Evolutionary conservation across 1,140 invertebrate species (phyloP).

Genomic region (Drosophila miranda): DNA sequence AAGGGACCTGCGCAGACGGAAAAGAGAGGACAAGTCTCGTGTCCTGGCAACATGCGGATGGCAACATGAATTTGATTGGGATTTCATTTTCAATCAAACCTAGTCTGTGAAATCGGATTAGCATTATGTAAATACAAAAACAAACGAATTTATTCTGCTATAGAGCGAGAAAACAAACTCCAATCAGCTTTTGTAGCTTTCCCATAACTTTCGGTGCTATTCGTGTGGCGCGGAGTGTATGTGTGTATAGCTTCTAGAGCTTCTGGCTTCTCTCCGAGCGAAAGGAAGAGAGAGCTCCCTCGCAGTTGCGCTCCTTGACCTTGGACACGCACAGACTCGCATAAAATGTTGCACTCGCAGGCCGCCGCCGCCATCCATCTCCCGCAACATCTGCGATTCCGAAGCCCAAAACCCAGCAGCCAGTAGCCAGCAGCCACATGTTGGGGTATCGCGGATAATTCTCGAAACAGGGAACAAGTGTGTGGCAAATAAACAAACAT

Average conservation of each 20-base stretch:
- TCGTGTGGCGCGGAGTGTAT: neutral
- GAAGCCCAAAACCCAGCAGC: conserved; percentile 6
- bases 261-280: conserved; percentile 3
- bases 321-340: conserved; percentile 48
- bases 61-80: conserved; percentile 15
- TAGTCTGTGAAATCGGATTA: neutral
- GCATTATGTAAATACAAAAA: no score
- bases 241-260: no score
- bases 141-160: no score
- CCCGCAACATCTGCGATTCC: conserved; percentile 31
- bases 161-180: no score
- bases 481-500: neutral
- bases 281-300: conserved; percentile 15
- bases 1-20: conserved; percentile 49
- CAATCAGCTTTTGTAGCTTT: no score
- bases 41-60: no score
- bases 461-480: conserved; percentile 2
- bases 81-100: no score
- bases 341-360: conserved; percentile 18
- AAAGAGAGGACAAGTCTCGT: neutral
- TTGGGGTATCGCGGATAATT: conserved; percentile 53
- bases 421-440: conserved; percentile 73
- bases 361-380: neutral
- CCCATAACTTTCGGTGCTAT: no score
- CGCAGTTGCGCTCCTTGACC: conserved; percentile 68